These are phyloP conservation scores for Ibidorhyncha struthersii DNA, from an alignment of 2,113 vertebrate genomes.

Conservation along the genomic window DNA sequence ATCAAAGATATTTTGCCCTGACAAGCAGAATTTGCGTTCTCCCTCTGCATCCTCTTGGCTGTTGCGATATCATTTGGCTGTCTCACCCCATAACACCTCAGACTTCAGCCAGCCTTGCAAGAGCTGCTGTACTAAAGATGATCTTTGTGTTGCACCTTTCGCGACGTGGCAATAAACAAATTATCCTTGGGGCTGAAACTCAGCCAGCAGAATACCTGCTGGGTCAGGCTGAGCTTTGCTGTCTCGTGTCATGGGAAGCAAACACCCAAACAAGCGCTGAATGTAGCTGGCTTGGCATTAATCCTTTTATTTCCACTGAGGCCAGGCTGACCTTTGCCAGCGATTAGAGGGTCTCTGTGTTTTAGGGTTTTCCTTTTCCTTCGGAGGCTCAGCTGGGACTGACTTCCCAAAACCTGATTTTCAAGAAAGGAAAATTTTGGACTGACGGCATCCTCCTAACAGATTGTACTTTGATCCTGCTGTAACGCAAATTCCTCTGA, in stretches of 20 bases:
- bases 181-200: neutral
- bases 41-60: neutral
- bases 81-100: neutral
- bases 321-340: neutral
- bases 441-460: neutral
- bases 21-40: neutral
- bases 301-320: neutral
- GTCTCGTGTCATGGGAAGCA: neutral
- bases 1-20: neutral
- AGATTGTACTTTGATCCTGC: neutral
- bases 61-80: accelerated
- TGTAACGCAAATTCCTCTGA: neutral
- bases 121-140: neutral
- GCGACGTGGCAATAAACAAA: neutral
- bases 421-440: neutral
- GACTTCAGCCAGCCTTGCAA: neutral
- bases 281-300: neutral
- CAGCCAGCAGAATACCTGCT: neutral
- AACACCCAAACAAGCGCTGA: neutral
- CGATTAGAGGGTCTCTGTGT: neutral
- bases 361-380: neutral
- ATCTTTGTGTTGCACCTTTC: neutral
- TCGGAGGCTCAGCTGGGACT: neutral
- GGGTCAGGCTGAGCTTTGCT: neutral
- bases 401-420: neutral